These are phyloP conservation scores for Megastigmus dorsalis DNA, from an alignment of 2,888 invertebrate genomes.

Conservation along the genomic window DNA sequence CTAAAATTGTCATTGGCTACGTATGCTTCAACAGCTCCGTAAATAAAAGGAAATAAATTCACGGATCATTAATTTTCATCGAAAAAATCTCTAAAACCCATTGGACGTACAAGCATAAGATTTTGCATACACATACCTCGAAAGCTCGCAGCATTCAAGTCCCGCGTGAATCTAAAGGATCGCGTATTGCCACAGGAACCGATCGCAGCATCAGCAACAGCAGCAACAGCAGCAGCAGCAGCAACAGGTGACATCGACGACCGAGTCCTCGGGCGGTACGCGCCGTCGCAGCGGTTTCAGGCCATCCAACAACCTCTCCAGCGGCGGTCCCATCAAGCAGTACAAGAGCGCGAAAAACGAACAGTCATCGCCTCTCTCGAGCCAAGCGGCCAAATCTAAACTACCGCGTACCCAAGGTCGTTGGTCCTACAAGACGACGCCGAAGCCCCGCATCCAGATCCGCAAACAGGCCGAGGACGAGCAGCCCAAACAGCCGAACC, in stretches of 20 bases:
- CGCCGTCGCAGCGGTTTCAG: constrained; percentile 81
- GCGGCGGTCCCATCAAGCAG: constrained; percentile 73
- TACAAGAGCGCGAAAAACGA: constrained; percentile 60
- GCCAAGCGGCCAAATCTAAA: constrained; percentile 87
- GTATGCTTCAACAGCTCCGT: too few relatives aligned
- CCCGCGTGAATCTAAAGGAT: too few relatives aligned
- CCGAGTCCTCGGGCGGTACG: constrained; percentile 62
- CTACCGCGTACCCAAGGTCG: constrained; percentile 88
- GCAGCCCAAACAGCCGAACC: constrained; percentile 53
- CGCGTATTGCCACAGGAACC: constrained; percentile 36
- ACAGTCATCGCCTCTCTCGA: constrained; percentile 68
- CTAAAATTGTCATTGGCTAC: too few relatives aligned
- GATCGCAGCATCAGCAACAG: constrained; percentile 64
- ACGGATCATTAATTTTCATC: too few relatives aligned
- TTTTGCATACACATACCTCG: too few relatives aligned
- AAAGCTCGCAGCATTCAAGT: too few relatives aligned
- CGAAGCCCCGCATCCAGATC: constrained; percentile 89
- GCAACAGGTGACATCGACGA: constrained; percentile 60
- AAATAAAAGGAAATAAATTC: too few relatives aligned
- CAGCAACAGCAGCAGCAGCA: constrained; percentile 15
- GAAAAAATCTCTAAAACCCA: too few relatives aligned
- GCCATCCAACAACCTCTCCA: constrained; percentile 77
- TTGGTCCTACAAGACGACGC: constrained; percentile 93
- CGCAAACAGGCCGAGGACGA: constrained; percentile 78
- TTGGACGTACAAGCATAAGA: too few relatives aligned